Conservation (phyloP, 2,113 vertebrate species). For the Acrocephalus arundinaceus region DNA sequence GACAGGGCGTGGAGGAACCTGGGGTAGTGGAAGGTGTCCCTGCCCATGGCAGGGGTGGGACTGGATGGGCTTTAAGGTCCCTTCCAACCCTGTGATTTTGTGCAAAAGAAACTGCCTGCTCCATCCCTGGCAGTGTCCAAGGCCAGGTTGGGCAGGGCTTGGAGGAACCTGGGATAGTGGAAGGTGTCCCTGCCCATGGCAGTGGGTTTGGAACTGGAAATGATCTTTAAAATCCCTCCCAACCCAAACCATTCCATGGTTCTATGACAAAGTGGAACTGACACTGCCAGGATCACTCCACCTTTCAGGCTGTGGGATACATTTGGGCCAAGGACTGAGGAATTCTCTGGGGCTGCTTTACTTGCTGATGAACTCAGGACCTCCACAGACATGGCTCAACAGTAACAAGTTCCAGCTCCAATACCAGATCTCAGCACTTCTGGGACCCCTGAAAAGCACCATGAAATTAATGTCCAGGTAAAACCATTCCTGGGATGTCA, state of each 20-base stretch:
- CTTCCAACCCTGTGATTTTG: too few species aligned
- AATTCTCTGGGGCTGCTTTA: background rate
- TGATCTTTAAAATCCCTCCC: background rate
- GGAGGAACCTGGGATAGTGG: accelerated
- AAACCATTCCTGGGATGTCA: background rate
- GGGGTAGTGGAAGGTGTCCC: background rate
- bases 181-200: background rate
- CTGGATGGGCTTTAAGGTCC: too few species aligned
- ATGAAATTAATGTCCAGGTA: accelerated
- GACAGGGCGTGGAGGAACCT: background rate
- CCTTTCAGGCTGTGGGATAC: background rate
- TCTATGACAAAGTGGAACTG: background rate
- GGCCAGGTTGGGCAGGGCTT: accelerated
- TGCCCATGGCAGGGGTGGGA: background rate
- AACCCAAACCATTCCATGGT: background rate
- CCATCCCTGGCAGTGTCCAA: background rate
- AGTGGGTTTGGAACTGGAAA: background rate
- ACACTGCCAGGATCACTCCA: background rate
- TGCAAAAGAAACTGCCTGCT: background rate
- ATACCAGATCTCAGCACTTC: background rate
- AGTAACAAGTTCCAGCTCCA: background rate
- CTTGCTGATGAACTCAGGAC: background rate
- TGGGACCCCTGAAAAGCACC: background rate
- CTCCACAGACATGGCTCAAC: accelerated
- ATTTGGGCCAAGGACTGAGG: background rate